A percentile compares a stretch with the other conserved stretches of the same genome.
phyloP scores from a whole-genome alignment of 1,140 invertebrate species.

The Drosophila funebris region DNA sequence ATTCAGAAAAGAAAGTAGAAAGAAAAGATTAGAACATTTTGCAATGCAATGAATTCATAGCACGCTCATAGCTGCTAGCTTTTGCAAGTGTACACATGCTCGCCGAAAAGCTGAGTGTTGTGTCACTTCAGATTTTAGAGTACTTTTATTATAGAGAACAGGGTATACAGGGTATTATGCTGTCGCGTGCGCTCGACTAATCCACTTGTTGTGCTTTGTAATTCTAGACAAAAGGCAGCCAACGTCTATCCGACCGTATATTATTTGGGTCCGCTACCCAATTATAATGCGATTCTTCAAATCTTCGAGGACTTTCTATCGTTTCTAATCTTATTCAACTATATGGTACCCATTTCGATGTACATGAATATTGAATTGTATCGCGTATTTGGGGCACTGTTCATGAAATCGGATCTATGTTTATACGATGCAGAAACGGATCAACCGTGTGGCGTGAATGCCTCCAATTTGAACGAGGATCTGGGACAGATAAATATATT shows the following conservation, averaged over 20 bases:
- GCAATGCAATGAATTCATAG: too few species aligned
- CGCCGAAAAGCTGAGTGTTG: too few species aligned
- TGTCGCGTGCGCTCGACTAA: too few species aligned
- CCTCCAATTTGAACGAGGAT: slow-evolving; percentile 99
- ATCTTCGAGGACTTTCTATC: slow-evolving; percentile 97
- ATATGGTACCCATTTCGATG: slow-evolving; percentile 98
- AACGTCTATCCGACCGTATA: slow-evolving; percentile 37
- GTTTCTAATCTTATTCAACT: slow-evolving; percentile 99
- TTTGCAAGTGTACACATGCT: too few species aligned
- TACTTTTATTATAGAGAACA: too few species aligned
- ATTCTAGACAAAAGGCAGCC: slow-evolving; percentile 62
- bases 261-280: slow-evolving; percentile 61
- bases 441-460: slow-evolving; percentile 96
- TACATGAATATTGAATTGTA: slow-evolving; percentile 99
- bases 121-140: too few species aligned
- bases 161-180: too few species aligned
- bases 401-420: slow-evolving; percentile 96
- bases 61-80: too few species aligned
- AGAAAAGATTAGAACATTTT: too few species aligned
- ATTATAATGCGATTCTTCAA: slow-evolving; percentile 50
- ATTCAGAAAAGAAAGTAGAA: too few species aligned
- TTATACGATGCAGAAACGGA: slow-evolving; percentile 96
- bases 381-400: slow-evolving; percentile 93
- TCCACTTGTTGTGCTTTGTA: too few species aligned
- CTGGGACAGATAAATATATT: slow-evolving; percentile 97